Percentiles rank a stretch among this genome's conserved stretches.
phyloP scores from a whole-genome alignment of 2,797 vertebrate species.

The Sebastes vulpes region DNA sequence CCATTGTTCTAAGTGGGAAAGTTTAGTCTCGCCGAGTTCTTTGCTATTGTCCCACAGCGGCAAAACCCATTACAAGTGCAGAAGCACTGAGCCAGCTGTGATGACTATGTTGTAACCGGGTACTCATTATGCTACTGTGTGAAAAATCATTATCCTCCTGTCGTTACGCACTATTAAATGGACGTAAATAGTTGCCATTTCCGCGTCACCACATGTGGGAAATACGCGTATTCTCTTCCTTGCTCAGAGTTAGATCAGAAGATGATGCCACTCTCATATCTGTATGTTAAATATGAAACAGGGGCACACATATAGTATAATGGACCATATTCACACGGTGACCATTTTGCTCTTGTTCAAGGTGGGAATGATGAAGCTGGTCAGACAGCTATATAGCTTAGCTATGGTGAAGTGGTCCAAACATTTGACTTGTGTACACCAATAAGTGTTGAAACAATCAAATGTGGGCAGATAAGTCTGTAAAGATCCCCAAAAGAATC shows the following conservation, averaged over 20 bases:
- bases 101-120: background rate
- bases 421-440: too few species aligned
- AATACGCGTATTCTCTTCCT: background rate
- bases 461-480: too few species aligned
- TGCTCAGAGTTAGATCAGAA: background rate
- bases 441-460: too few species aligned
- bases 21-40: slow-evolving; percentile 42
- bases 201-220: background rate
- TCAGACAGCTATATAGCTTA: too few species aligned
- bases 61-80: slow-evolving; percentile 20
- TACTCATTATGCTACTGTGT: slow-evolving; percentile 4
- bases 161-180: background rate
- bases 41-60: slow-evolving; percentile 9
- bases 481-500: too few species aligned
- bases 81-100: slow-evolving; percentile 22
- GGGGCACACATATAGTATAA: background rate
- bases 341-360: too few species aligned
- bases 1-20: slow-evolving; percentile 50
- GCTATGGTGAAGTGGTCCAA: too few species aligned
- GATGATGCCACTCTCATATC: background rate
- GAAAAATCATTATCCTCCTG: slow-evolving; percentile 19
- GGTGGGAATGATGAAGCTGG: too few species aligned
- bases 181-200: background rate
- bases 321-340: background rate
- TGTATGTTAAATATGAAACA: background rate